Evolutionary conservation across 2,888 invertebrate species (phyloP).

Genomic region (Agrotis clavis): DNA sequence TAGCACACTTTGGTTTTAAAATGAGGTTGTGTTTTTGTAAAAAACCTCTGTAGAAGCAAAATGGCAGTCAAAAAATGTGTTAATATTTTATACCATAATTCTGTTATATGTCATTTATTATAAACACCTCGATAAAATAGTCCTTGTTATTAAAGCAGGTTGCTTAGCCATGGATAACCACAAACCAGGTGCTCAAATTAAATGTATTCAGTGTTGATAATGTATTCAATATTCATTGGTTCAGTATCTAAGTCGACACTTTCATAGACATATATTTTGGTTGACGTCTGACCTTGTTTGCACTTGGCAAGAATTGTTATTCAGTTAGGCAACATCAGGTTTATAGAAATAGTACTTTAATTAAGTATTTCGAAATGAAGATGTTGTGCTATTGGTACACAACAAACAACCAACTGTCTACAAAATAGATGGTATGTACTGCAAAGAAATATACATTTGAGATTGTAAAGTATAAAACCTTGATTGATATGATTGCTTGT

Average conservation of each 20-base stretch:
- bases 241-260: slow-evolving; percentile 30
- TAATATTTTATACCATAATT: too few relatives aligned
- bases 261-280: slow-evolving; percentile 42
- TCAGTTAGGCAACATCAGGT: slow-evolving; percentile 46
- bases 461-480: slow-evolving; percentile 13
- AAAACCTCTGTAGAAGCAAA: background rate
- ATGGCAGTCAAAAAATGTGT: too few relatives aligned
- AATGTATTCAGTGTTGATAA: slow-evolving; percentile 17
- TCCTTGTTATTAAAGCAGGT: slow-evolving; percentile 1
- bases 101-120: background rate
- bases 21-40: slow-evolving; percentile 36
- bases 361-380: slow-evolving; percentile 51
- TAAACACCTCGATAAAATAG: background rate
- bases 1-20: slow-evolving; percentile 42
- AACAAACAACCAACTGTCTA: slow-evolving; percentile 3
- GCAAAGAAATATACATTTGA: slow-evolving; percentile 9
- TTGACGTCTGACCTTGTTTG: slow-evolving; percentile 48
- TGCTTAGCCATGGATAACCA: too few relatives aligned
- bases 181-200: background rate
- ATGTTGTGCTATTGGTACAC: slow-evolving; percentile 20
- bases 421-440: slow-evolving; percentile 5
- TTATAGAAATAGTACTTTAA: slow-evolving; percentile 48
- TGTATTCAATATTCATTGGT: slow-evolving; percentile 17
- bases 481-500: slow-evolving; percentile 25
- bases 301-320: slow-evolving; percentile 39